Percentiles rank a stretch among this genome's conserved stretches.
These are phyloP conservation scores for Tetrao urogallus DNA, from an alignment of 2,113 vertebrate genomes.

Conservation along the genomic window DNA sequence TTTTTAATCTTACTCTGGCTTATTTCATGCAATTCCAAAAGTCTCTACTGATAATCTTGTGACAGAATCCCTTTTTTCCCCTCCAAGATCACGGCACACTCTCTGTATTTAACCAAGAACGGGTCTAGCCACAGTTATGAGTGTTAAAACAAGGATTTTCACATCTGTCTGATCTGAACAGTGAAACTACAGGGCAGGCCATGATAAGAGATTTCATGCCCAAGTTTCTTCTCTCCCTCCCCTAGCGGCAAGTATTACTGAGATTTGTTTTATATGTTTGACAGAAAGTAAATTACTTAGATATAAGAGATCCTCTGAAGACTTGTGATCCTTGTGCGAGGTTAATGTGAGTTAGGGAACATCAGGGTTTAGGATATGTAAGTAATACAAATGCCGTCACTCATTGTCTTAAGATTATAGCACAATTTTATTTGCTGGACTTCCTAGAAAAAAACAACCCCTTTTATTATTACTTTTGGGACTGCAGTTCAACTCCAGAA, in stretches of 20 bases:
- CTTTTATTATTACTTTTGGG: conserved; percentile 24
- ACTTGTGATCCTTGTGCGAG: conserved; percentile 69
- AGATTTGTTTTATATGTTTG: conserved; percentile 74
- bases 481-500: conserved; percentile 14
- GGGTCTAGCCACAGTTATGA: conserved; percentile 74
- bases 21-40: background rate
- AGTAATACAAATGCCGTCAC: conserved; percentile 61
- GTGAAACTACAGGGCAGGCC: conserved; percentile 65
- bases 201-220: conserved; percentile 57
- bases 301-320: conserved; percentile 70
- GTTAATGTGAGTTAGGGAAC: conserved; percentile 67
- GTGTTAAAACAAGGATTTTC: conserved; percentile 79
- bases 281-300: conserved; percentile 77
- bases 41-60: background rate
- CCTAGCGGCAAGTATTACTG: conserved; percentile 66
- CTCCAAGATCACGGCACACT: conserved; percentile 62
- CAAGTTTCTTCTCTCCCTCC: conserved; percentile 55
- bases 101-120: conserved; percentile 22
- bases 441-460: conserved; percentile 9
- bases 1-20: background rate
- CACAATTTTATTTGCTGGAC: conserved; percentile 26
- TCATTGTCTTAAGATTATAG: conserved; percentile 43
- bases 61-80: conserved; percentile 73
- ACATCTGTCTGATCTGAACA: conserved; percentile 75
- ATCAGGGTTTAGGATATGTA: conserved; percentile 28